Evolutionary conservation across 2,113 vertebrate genomes (phyloP), one percentile per base, ranked within the genome.

Genomic region (Climacteris rufus): DNA sequence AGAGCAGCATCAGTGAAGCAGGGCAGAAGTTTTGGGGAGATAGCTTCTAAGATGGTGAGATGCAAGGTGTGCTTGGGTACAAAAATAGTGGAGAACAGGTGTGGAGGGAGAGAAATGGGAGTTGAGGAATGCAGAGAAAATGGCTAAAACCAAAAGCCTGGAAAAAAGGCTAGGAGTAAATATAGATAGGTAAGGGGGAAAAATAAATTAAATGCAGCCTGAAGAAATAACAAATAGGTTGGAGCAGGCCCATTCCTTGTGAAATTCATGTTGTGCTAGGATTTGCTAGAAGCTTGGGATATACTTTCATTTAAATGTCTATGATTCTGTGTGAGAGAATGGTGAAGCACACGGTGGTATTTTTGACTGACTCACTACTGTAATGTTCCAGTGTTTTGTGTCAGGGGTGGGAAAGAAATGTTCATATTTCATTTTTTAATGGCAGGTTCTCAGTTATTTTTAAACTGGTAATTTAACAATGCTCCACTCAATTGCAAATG

Each of bases 361-460:
- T 87, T 87, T 49, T 89, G 27, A 23, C 64, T 78, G 76, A 68
- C 69, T 93, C 60, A 52, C 13, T 30, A 11, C 47, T 2, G 0
- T 63, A 56, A 69, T 28, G 39, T 91, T 87, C n/a, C 70, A 69
- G n/a, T 60, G 95, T 91, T 87, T 59, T 78, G 5, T 69, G 74
- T 61, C 11, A 10, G 19, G 49, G 39, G 74, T 76, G 87, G 81
- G 70, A 92, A 93, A 93, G 24, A 86, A 92, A 65, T 65, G 9
- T 42, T 89, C 7, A 2, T 71, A 54, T 60, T 93, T 91, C 13
- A 35, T 70, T 75, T 85, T 63, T 53, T 93, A 87, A 63, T 76
- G 75, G 49, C 21, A 77, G 33, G 28, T 94, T 94, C 61, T 90
- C 35, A 59, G 89, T 66, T 94, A 61, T 89, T 96, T 95, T 93